Base-by-base conservation (phyloP, 1,140 invertebrate genomes). In the Drosophila baimaii region DNA sequence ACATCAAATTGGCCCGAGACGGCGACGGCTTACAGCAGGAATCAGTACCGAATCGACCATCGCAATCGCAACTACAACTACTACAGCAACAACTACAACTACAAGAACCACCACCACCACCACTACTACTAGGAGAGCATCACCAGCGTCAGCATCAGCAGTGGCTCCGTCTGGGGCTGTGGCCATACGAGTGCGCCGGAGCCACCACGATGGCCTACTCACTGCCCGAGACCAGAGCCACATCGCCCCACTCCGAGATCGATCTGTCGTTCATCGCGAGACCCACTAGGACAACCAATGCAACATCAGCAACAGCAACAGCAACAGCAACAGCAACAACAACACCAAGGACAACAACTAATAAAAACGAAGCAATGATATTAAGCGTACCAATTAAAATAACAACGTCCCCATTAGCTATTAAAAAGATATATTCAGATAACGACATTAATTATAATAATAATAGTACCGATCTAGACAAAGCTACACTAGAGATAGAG, bases 371-470 rank as follows among this genome's bases (percentile, higher is more conserved):
- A 79, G 74, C 74, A 81, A 86, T 85, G 77, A 85, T 84, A 85
- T 81, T 85, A 78, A 55, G 75, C 69, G 76, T 78, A 84, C 81
- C 81, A 78, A 85, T 56, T 85, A 75, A 69, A 70, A 78, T 75
- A 85, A 70, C 52, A 85, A 70, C 56, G 57, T 86, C 70, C 70
- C 73, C 70, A 54, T 27, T 86, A 82, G 83, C 66, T 70, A 83
- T 79, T 73, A 75, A 69, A 76, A 82, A 71, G 63, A 69, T 88
- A 68, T 83, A 79, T 82, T 88, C 83, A 62, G 79, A 88, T 77
- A 88, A 88, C 23, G 79, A 79, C 62, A 83, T 86, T 66, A 79
- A 66, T 49, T 82, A 86, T 86, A 79, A 73, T 55, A 41, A 83
- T 81, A 79, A 73, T 62, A 79, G 70, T 62, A 43, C 47, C 27